Base-by-base conservation (phyloP, 64 coral and sea anemone species). In the Hydrozoanthus tunicans region DNA sequence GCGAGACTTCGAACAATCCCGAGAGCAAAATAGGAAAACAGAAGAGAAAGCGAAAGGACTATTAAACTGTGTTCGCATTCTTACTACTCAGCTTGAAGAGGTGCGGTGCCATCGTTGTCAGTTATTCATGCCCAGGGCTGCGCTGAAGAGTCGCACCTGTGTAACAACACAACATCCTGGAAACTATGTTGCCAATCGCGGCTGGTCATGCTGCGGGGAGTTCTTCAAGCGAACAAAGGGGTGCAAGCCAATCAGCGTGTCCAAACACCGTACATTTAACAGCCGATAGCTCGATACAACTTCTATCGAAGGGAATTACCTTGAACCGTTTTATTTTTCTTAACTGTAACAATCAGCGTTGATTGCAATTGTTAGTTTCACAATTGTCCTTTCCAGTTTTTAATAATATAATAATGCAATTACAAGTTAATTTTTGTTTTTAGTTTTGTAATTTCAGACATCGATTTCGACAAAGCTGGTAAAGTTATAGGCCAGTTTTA, bases 191-290 rank as follows among this genome's bases (percentile, higher is more conserved):
- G 70, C 80, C n/a, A 93, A 94, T 61, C 58, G 83, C 11, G 97
- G 97, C 9, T 99, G 97, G 97, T 90, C 91, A 7, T 99, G 97
- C 64, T 99, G 97, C 70, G 79, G 92, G 15, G 89, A 99, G 94
- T 86, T 96, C 17, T 83, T 93, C 24, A 99, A 99, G 64, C 67
- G 92, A 86, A 96, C 93, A 17, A 91, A 78, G 56, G 97, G 97
- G 17, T 99, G 97, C 17, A 99, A 94, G 6, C 97, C 97, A 32
- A 56, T 94, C 5, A 80, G 89, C 59, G 52, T 99, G 2, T 93
- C 90, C 5, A 86, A 92, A 59, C 97, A 99, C 54, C 84, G 95
- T 7, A 92, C 68, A 3, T 32, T 62, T 6, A 88, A 88, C 68
- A 59, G 52, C 5, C 56, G 84, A 61, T 88, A 88, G 17, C 13